Evolutionary conservation across 2,888 invertebrate genomes (phyloP).

Genomic region (Drosophila melanosoma): DNA sequence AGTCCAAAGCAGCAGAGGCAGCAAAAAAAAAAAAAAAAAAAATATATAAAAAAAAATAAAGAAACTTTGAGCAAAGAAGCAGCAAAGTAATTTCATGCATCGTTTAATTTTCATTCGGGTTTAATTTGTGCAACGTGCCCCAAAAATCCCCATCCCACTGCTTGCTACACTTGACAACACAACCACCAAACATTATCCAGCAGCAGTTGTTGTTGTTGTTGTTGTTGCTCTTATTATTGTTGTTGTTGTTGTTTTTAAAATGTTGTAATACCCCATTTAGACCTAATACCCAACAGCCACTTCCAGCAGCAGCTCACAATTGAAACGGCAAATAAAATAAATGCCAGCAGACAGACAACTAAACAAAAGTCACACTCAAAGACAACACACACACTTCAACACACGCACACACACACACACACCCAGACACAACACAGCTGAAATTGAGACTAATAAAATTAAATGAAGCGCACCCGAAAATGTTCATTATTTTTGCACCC

Average conservation of each 20-base stretch:
- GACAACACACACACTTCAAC: conserved; percentile 18
- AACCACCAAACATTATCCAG: conserved; percentile 42
- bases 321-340: conserved; percentile 76
- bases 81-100: conserved; percentile 83
- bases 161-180: conserved; percentile 45
- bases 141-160: background rate
- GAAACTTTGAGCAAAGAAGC: conserved; percentile 38
- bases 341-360: conserved; percentile 44
- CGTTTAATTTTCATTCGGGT: conserved; percentile 83
- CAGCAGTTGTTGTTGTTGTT: conserved; percentile 32
- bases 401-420: conserved; percentile 23
- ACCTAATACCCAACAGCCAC: conserved; percentile 78
- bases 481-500: conserved; percentile 22
- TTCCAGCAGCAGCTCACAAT: conserved; percentile 70
- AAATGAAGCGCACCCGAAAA: conserved; percentile 76
- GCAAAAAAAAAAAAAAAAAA: conserved; percentile 10
- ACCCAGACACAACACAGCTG: conserved; percentile 17
- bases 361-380: conserved; percentile 36
- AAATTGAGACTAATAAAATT: conserved; percentile 80
- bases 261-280: conserved; percentile 77
- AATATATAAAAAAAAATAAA: background rate
- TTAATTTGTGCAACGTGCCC: conserved; percentile 81
- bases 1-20: conserved; percentile 38
- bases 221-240: conserved; percentile 25
- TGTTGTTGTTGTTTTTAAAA: conserved; percentile 46